Evolutionary conservation across 2,888 invertebrate species (phyloP), one percentile per base, ranked within the genome.

Genomic region (Metacarcinus magister): DNA sequence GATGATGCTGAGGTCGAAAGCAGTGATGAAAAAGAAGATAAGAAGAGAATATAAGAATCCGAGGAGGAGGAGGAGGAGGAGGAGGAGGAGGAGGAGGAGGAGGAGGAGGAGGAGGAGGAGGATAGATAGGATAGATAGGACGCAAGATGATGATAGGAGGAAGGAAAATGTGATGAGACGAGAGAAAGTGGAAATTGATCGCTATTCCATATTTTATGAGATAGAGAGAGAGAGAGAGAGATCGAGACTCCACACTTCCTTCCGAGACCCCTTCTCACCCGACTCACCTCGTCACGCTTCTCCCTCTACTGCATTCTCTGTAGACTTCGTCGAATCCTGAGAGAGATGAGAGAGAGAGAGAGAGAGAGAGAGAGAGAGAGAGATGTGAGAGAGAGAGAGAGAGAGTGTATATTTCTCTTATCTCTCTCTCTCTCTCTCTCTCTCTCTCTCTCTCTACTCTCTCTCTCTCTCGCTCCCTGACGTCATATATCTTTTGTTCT

Each of bases 21-120:
- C 67, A 67, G 67, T 23, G 67, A 67, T 67, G 67, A 67, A 67
- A 67, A n/a, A n/a, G n/a, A n/a, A n/a, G 67, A 67, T 67, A 67
- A 67, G 67, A 67, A 67, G 67, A 67, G n/a, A 54, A 54, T 54
- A 54, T 54, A 54, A 54, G 16, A 54, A 54, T 10, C 54, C 5
- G 54, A 54, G n/a, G n/a, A 54, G 54, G 54, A 54, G 54, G 54
- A 54, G 54, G 54, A 54, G 54, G 54, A 67, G 67, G n/a, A 67
- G n/a, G n/a, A 67, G n/a, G 7, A 67, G 67, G 67, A 67, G 67
- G 67, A 67, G 67, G 67, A 67, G 67, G 67, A 67, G 23, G 67
- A 67, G 67, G 67, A 67, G 67, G 67, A 67, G 67, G 67, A 67
- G n/a, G n/a, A n/a, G n/a, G n/a, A n/a, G n/a, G n/a, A n/a, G n/a